phyloP scores from a whole-genome alignment of 2,797 vertebrate genomes.

The Erpetoichthys calabaricus region DNA sequence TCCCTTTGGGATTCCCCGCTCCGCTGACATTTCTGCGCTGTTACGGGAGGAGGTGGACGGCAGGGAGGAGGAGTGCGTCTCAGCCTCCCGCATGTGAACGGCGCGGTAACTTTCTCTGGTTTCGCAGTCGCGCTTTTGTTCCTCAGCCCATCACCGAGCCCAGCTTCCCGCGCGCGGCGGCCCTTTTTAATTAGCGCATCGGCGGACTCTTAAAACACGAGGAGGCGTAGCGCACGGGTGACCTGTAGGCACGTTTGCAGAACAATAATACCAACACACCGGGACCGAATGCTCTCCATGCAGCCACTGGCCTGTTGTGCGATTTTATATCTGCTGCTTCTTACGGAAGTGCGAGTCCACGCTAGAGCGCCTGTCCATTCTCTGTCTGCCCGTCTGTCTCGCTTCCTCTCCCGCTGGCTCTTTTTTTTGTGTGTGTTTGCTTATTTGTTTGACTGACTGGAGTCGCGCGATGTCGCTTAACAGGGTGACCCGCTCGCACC shows the following conservation, averaged over 20 bases:
- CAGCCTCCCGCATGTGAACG: neutral
- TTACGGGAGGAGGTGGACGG: too few relatives aligned
- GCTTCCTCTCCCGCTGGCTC: neutral
- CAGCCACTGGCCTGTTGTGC: too few relatives aligned
- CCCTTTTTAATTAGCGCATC: too few relatives aligned
- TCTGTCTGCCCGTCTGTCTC: slow-evolving; percentile 12
- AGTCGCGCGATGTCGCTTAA: slow-evolving; percentile 6
- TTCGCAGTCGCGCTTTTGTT: neutral
- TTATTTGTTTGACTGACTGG: slow-evolving; percentile 19
- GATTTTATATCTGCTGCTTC: too few relatives aligned
- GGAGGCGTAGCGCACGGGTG: too few relatives aligned
- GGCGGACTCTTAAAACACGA: too few relatives aligned
- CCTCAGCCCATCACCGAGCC: neutral
- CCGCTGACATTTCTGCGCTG: too few relatives aligned
- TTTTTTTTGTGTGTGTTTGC: neutral
- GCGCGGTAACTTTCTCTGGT: neutral
- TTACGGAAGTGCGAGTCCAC: neutral
- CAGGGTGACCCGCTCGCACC: neutral
- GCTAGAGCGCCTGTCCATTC: neutral
- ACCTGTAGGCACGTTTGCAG: too few relatives aligned
- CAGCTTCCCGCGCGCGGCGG: too few relatives aligned
- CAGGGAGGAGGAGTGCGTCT: neutral
- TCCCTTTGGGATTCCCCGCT: too few relatives aligned
- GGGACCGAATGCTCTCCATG: too few relatives aligned
- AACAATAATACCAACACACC: too few relatives aligned